A percentile compares a stretch with the other conserved stretches of the same genome.
These are phyloP conservation scores for Onychostoma macrolepis DNA, from an alignment of 2,113 vertebrate species.

Conservation along the genomic window DNA sequence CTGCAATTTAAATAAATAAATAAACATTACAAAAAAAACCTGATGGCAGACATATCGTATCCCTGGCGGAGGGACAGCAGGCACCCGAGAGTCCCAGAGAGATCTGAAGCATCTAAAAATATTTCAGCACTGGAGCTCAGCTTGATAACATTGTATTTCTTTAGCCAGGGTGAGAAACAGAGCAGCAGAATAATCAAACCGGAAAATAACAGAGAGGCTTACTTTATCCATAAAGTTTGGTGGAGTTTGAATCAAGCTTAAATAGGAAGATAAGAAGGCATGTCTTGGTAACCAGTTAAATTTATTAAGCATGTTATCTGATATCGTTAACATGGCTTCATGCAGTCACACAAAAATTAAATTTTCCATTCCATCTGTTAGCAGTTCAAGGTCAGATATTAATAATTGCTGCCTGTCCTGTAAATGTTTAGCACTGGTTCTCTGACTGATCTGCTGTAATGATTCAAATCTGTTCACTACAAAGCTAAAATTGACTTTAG, in stretches of 20 bases:
- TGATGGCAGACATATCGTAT: not conserved
- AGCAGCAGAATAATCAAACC: not conserved
- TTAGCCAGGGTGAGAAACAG: not conserved
- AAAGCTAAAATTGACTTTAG: not conserved
- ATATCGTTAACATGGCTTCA: not conserved
- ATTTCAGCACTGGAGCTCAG: not conserved
- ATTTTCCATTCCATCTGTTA: not conserved
- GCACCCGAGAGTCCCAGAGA: constrained; percentile 30
- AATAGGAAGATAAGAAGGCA: not conserved
- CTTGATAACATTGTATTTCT: constrained; percentile 13
- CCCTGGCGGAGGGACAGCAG: not conserved
- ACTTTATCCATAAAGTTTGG: constrained; percentile 1
- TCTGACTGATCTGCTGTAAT: not conserved
- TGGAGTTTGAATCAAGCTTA: not conserved
- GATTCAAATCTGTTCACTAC: not conserved
- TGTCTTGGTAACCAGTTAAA: not conserved
- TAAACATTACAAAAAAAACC: not conserved
- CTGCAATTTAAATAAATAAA: too few relatives aligned
- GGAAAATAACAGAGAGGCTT: not conserved
- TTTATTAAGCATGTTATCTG: not conserved
- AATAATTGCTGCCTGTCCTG: not conserved
- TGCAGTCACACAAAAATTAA: not conserved
- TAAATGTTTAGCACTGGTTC: not conserved
- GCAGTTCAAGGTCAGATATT: not conserved
- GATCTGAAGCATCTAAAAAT: constrained; percentile 41